These are phyloP conservation scores for Halictus ligatus DNA, from an alignment of 2,888 invertebrate species.

Conservation along the genomic window DNA sequence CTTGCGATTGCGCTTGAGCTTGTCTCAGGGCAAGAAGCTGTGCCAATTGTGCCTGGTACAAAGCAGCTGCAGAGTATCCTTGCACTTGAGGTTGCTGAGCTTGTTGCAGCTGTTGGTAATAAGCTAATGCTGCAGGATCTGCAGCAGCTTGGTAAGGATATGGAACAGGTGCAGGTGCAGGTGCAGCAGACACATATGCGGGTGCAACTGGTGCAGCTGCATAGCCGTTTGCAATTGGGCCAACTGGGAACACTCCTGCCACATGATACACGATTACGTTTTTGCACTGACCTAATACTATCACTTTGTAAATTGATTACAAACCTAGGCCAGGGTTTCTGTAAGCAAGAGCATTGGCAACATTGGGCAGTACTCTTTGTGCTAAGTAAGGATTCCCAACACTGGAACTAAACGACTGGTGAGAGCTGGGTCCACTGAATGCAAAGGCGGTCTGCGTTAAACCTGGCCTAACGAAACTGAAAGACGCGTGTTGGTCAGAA, in stretches of 20 bases:
- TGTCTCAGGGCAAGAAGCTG: constrained; percentile 75
- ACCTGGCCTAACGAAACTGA: constrained; percentile 80
- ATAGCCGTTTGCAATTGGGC: constrained; percentile 63
- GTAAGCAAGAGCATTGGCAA: constrained; percentile 78
- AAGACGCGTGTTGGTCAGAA: constrained; percentile 80
- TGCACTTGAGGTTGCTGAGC: constrained; percentile 60
- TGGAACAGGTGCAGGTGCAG: constrained; percentile 44
- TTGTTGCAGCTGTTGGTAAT: constrained; percentile 75
- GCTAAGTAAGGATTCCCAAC: constrained; percentile 78
- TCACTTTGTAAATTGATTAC: constrained; percentile 12
- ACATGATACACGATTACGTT: constrained; percentile 3
- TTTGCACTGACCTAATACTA: neutral
- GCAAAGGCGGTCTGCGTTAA: constrained; percentile 80
- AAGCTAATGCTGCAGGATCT: constrained; percentile 70
- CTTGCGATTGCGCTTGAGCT: constrained; percentile 64
- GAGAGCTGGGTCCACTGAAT: constrained; percentile 80
- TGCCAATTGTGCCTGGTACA: constrained; percentile 73
- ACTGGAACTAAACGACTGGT: constrained; percentile 80
- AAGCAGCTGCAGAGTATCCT: constrained; percentile 51
- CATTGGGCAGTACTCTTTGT: constrained; percentile 76
- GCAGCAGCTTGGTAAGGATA: constrained; percentile 62
- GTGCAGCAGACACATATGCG: constrained; percentile 20
- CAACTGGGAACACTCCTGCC: constrained; percentile 65
- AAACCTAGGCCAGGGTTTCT: constrained; percentile 78
- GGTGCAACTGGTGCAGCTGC: constrained; percentile 52